Conservation (phyloP, 2,888 invertebrate genomes). For the Mellilla xanthometata region DNA sequence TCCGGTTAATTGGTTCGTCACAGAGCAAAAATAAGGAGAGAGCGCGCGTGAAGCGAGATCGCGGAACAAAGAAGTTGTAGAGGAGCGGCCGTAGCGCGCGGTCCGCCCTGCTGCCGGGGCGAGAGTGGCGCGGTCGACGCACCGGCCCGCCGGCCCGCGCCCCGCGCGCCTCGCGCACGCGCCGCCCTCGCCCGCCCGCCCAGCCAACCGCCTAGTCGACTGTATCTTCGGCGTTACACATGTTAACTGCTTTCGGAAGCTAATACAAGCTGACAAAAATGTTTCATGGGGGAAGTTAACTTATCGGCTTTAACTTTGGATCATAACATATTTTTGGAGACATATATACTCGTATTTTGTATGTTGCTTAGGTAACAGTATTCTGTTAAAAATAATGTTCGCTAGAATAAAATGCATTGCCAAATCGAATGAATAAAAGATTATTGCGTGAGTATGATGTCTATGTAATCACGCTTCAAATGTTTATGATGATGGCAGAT, state of each 20-base stretch:
- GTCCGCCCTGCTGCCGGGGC: slow-evolving; percentile 58
- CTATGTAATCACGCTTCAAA: slow-evolving; percentile 12
- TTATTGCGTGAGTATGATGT: too few species aligned
- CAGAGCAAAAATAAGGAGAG: slow-evolving; percentile 65
- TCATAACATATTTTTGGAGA: too few species aligned
- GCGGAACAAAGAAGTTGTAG: slow-evolving; percentile 59
- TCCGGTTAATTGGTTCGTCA: slow-evolving; percentile 38
- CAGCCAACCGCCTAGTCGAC: slow-evolving; percentile 58
- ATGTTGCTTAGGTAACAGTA: too few species aligned
- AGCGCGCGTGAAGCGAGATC: slow-evolving; percentile 46
- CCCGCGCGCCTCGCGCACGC: slow-evolving; percentile 38
- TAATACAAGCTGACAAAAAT: slow-evolving; percentile 51
- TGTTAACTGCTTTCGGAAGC: slow-evolving; percentile 63
- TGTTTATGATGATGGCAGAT: slow-evolving; percentile 12
- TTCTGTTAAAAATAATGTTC: too few species aligned
- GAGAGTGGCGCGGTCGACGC: slow-evolving; percentile 58
- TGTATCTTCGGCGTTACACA: slow-evolving; percentile 58
- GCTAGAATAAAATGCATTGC: too few species aligned
- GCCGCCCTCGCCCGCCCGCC: slow-evolving; percentile 54
- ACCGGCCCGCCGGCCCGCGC: slow-evolving; percentile 41
- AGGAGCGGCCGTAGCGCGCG: slow-evolving; percentile 38
- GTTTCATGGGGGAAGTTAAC: slow-evolving; percentile 33
- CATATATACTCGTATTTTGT: background rate
- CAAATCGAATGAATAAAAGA: too few species aligned
- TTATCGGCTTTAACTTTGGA: slow-evolving; percentile 14